Evolutionary conservation across 2,888 invertebrate species (phyloP).

Genomic region (Lepetodrilus schrolli): DNA sequence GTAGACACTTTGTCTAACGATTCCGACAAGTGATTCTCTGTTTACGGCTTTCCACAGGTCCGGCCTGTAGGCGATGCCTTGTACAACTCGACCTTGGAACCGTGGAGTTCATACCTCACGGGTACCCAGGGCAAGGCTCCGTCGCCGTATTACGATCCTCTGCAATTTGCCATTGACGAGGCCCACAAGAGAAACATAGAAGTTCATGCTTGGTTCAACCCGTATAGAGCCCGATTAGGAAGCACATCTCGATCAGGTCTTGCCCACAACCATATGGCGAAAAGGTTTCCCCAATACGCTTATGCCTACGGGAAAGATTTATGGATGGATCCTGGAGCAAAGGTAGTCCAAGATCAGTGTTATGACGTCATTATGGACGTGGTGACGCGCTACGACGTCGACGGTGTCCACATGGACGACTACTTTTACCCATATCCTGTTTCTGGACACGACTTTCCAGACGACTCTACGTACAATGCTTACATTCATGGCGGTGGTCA

Average conservation of each 20-base stretch:
- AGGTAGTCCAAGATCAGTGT: conserved; percentile 56
- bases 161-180: conserved; percentile 56
- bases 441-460: conserved; percentile 62
- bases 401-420: conserved; percentile 72
- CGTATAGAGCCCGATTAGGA: conserved; percentile 64
- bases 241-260: conserved; percentile 55
- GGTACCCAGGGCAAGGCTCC: conserved; percentile 66
- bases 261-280: conserved; percentile 66
- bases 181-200: conserved; percentile 66
- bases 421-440: conserved; percentile 73
- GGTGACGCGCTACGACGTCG: conserved; percentile 65
- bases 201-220: conserved; percentile 69
- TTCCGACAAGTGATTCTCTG: too few relatives aligned
- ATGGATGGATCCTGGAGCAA: conserved; percentile 71
- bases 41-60: conserved; percentile 54
- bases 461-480: conserved; percentile 57
- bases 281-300: conserved; percentile 57
- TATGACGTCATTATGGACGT: conserved; percentile 63
- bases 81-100: conserved; percentile 66
- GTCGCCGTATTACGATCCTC: conserved; percentile 65
- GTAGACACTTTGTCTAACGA: too few relatives aligned
- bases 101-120: conserved; percentile 71
- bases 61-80: conserved; percentile 67
- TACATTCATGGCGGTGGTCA: conserved; percentile 59
- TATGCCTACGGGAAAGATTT: conserved; percentile 62